phyloP scores from a whole-genome alignment of 92 coral and sea anemone species.

The Porites lobata region DNA sequence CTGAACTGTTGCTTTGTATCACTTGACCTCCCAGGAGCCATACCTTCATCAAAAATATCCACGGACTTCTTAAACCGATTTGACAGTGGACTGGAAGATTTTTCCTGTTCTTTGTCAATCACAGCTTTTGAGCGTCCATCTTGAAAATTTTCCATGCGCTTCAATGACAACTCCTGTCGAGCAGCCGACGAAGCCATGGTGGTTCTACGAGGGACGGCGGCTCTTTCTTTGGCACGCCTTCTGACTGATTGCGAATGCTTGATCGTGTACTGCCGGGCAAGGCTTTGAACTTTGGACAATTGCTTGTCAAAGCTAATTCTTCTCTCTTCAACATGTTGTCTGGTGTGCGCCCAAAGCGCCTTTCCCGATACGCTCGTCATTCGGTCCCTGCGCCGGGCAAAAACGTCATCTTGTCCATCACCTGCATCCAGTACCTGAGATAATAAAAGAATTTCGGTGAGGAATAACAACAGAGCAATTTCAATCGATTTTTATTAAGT shows the following conservation, averaged over 20 bases:
- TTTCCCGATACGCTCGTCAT: conserved; percentile 12
- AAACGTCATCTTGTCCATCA: background rate
- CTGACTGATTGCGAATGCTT: conserved; percentile 39
- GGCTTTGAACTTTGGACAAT: conserved; percentile 29
- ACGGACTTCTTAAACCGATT: background rate
- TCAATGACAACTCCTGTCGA: background rate
- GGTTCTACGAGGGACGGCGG: conserved; percentile 19
- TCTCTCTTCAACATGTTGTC: conserved; percentile 35
- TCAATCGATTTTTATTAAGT: too few species aligned
- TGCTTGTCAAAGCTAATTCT: conserved; percentile 18
- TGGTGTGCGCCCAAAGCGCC: conserved; percentile 33
- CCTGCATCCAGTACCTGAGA: conserved; percentile 19
- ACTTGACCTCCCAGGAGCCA: background rate
- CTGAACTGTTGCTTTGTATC: background rate
- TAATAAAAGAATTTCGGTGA: background rate
- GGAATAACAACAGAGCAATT: background rate
- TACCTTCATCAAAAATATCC: conserved; percentile 8
- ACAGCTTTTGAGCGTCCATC: background rate
- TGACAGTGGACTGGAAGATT: background rate
- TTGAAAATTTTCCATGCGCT: background rate
- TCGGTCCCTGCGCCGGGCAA: background rate
- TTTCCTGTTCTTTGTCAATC: background rate
- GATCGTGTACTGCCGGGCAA: conserved; percentile 27
- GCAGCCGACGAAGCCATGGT: conserved; percentile 29
- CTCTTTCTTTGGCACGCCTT: conserved; percentile 12